phyloP scores from a whole-genome alignment of 2,113 vertebrate genomes.

The Anhinga rufa region DNA sequence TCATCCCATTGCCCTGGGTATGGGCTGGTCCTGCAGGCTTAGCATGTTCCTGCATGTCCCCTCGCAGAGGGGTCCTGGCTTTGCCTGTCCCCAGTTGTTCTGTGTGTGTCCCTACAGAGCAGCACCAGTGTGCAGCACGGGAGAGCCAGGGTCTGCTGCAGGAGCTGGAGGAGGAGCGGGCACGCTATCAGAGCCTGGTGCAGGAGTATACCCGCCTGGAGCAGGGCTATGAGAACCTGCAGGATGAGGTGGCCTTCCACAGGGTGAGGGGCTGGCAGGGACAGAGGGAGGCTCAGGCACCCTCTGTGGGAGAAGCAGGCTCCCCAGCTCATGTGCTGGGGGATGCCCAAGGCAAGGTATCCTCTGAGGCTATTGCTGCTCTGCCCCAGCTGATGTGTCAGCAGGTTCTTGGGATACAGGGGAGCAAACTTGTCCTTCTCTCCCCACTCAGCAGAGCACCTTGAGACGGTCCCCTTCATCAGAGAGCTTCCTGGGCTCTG shows the following conservation, averaged over 20 bases:
- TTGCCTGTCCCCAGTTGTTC: background rate
- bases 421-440: background rate
- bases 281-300: rapidly evolving
- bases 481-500: slow-evolving; percentile 61
- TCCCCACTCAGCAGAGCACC: slow-evolving; percentile 42
- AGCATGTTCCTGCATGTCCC: rapidly evolving
- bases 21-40: background rate
- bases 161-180: slow-evolving; percentile 73
- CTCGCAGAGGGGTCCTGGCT: rapidly evolving
- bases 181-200: slow-evolving; percentile 73
- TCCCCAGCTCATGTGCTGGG: background rate
- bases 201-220: slow-evolving; percentile 76
- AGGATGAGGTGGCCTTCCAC: slow-evolving; percentile 70
- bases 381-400: background rate
- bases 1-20: rapidly evolving
- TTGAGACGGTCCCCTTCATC: slow-evolving; percentile 63
- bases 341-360: background rate
- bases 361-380: background rate
- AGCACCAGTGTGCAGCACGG: background rate
- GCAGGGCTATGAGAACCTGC: slow-evolving; percentile 77
- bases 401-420: rapidly evolving
- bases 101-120: background rate
- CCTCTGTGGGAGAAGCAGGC: background rate
- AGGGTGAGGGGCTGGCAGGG: slow-evolving; percentile 52
- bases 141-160: slow-evolving; percentile 40